phyloP scores from a whole-genome alignment of 2,113 vertebrate genomes.

The western clawed frog (Xenopus tropicalis) region UCB_Xtro_10.0 CM004443.2:45015501-45016000 shows the following conservation, averaged over 20 bases:
- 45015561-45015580: constrained; percentile 48
- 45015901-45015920: constrained; percentile 38
- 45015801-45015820: constrained; percentile 17
- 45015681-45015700: too few relatives aligned
- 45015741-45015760: neutral
- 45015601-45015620: constrained; percentile 40
- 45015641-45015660: neutral
- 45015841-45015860: constrained; percentile 35
- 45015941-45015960: constrained; percentile 52
- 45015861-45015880: constrained; percentile 24
- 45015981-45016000: constrained; percentile 7
- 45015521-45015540: constrained; percentile 44
- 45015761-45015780: neutral
- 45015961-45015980: constrained; percentile 45
- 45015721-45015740: neutral
- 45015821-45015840: neutral
- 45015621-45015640: constrained; percentile 42
- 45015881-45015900: constrained; percentile 40
- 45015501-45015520: constrained; percentile 55
- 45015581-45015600: constrained; percentile 44
- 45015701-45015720: neutral
- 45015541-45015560: constrained; percentile 55
- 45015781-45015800: constrained; percentile 38
- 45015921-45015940: constrained; percentile 53
- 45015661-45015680: too few relatives aligned